phyloP scores from a whole-genome alignment of 92 coral and sea anemone genomes.

The Diadumene lineata region DNA sequence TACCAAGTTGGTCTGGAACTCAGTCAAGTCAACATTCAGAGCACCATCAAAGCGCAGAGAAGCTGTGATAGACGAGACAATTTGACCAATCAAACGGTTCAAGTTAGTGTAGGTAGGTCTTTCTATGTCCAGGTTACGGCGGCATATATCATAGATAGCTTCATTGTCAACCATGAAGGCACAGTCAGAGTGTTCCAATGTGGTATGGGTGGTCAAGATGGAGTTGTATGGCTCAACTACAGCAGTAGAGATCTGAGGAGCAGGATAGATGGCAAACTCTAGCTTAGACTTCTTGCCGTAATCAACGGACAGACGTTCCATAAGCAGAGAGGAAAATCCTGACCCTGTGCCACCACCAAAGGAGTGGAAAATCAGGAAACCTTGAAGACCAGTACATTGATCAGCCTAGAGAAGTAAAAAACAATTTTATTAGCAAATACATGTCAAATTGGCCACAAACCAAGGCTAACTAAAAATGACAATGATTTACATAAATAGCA shows the following conservation, averaged over 20 bases:
- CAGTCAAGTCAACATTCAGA: constrained; percentile 38
- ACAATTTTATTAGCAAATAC: not conserved
- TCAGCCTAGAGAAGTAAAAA: constrained; percentile 60
- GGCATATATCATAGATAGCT: constrained; percentile 93
- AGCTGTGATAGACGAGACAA: constrained; percentile 75
- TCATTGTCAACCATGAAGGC: constrained; percentile 95
- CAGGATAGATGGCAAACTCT: constrained; percentile 88
- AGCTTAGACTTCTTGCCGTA: constrained; percentile 93
- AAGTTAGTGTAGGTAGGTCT: constrained; percentile 91
- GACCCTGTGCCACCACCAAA: constrained; percentile 96
- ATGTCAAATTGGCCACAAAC: not conserved
- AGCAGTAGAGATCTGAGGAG: constrained; percentile 90
- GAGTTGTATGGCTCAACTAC: constrained; percentile 84
- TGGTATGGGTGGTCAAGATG: constrained; percentile 81
- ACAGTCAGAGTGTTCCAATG: constrained; percentile 93
- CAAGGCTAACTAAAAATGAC: not conserved
- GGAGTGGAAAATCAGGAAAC: constrained; percentile 91
- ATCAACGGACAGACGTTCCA: constrained; percentile 95
- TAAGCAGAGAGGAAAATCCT: constrained; percentile 91
- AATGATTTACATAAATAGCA: not conserved
- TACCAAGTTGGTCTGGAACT: constrained; percentile 79
- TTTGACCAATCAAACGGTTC: constrained; percentile 91
- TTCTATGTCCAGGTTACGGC: constrained; percentile 84
- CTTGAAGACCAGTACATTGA: constrained; percentile 94
- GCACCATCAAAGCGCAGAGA: constrained; percentile 73